phyloP scores from a whole-genome alignment of 2,113 vertebrate genomes.

The Oxygymnocypris stewartii region DNA sequence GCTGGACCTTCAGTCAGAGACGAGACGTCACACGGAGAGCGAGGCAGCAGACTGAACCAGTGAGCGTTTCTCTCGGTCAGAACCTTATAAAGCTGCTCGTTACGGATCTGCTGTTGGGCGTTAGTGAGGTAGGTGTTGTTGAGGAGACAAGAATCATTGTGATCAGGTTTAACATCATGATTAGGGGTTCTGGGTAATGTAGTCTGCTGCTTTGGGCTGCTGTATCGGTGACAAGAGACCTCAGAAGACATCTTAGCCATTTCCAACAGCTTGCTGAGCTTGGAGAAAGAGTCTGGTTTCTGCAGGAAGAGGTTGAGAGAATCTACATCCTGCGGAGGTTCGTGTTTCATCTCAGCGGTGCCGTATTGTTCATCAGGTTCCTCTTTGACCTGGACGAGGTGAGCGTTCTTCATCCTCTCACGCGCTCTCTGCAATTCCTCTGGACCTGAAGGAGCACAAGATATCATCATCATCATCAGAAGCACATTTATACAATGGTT shows the following conservation, averaged over 20 bases:
- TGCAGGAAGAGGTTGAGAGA: conserved; percentile 90
- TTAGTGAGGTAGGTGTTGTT: conserved; percentile 65
- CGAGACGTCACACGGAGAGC: conserved; percentile 84
- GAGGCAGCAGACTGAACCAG: conserved; percentile 93
- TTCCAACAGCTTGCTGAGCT: conserved; percentile 90
- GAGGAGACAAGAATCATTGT: conserved; percentile 62
- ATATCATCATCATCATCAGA: neutral
- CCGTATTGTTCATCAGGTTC: conserved; percentile 43
- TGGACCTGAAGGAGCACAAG: conserved; percentile 69
- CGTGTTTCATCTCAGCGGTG: conserved; percentile 67
- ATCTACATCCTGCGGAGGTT: conserved; percentile 79
- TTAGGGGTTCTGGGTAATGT: conserved; percentile 63
- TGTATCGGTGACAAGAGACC: conserved; percentile 52
- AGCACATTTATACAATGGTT: neutral
- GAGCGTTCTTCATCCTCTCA: conserved; percentile 75
- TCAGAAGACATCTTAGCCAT: conserved; percentile 86
- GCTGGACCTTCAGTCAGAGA: conserved; percentile 73
- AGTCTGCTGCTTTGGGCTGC: conserved; percentile 71
- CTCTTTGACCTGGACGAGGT: conserved; percentile 80
- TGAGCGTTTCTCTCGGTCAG: conserved; percentile 83
- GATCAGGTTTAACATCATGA: conserved; percentile 60
- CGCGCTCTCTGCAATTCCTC: conserved; percentile 85
- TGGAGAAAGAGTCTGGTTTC: conserved; percentile 93
- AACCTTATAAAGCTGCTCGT: conserved; percentile 83
- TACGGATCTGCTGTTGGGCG: conserved; percentile 72